Evolutionary conservation across 1,140 invertebrate species (phyloP), one percentile per base, ranked within the genome.

Genomic region (Conus ventricosus): DNA sequence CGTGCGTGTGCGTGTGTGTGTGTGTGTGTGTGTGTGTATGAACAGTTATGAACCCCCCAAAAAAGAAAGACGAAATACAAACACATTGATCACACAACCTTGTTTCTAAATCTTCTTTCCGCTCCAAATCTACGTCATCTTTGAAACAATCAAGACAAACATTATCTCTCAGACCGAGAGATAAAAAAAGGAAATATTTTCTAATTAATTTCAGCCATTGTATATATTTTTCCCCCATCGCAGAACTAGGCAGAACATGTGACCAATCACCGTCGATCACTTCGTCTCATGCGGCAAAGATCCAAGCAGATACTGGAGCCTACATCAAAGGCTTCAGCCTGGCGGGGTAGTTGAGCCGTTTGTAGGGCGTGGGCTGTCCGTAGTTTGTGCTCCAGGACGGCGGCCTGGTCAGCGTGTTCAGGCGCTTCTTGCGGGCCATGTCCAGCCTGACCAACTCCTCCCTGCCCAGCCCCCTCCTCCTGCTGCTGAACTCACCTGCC

Each of bases 371-470:
- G 10, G 89, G 91, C 84, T 90, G 88, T 6, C 91, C 91, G 83
- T 91, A 91, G 81, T 91, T 91, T 71, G 83, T 85, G 83, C 89
- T 89, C 91, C 91, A 91, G 5, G 87, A 76, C 15, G 91, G 89
- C 1, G 91, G 91, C 55, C 87, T 89, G n/a, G 87, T 84, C 82
- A 60, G 57, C 15, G 8, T 8, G 8, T 20, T 15, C 3, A 5
- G 25, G 75, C 80, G 85, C 39, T 25, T 53, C 85, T 78, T 87
- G 51, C 71, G 51, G 8, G 82, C 82, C 85, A 87, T 25, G 17
- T 57, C 85, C 39, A 87, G 51, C 25, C 71, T 63, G 2, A 57
- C 53, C 71, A 23, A 5, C n/a, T 80, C 71, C 39, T 87, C 75
- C 23, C 75, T 87, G 7, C 71, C 85, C 85, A 87, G 54, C 67